Base-by-base conservation (phyloP, 2,888 invertebrate genomes). In the Charanyca ferruginea region DNA sequence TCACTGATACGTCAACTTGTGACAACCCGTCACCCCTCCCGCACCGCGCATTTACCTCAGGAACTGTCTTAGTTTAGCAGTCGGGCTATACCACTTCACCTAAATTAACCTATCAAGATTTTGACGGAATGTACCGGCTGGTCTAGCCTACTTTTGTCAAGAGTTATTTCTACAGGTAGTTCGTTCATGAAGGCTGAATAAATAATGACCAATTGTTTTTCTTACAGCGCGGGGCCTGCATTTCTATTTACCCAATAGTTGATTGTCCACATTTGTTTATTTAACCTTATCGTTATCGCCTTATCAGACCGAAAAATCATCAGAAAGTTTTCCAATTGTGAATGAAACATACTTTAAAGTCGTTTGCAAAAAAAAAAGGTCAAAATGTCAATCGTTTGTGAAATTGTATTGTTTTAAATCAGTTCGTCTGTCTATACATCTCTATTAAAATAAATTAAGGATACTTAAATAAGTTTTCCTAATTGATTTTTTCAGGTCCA, bases 251-350 rank as follows among this genome's bases (percentile, higher is more conserved):
- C 51, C 42, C 38, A 55, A 74, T 35, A 73, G 5, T 45, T 8
- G 32, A 1, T 16, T 41, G 18, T 38, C 45, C 28, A 55, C 49
- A 55, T 38, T 60, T 72, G 48, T 55, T 71, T 73, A 73, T 23
- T 45, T 49, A 53, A 66, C 38, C 16, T 73, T 71, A 73, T 71
- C 74, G 53, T 32, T 66, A 44, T 66, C 48, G 41, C 42, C 18
- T 35, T 65, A 70, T 64, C 67, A 59, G n/a, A 6, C 44, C 58
- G 48, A 66, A 32, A 74, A 72, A 51, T 55, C 38, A 41, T 13
- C 41, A 44, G 67, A 32, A 45, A 55, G 35, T 54, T 54, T 60
- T 35, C 16, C 35, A 52, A 28, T 47, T 11, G 35, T 60, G 13
- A 52, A 18, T 28, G 20, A 51, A 42, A 41, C 8, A 41, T 35